Evolutionary conservation across 2,888 invertebrate genomes (phyloP).

Genomic region (Acrobasis repandana): DNA sequence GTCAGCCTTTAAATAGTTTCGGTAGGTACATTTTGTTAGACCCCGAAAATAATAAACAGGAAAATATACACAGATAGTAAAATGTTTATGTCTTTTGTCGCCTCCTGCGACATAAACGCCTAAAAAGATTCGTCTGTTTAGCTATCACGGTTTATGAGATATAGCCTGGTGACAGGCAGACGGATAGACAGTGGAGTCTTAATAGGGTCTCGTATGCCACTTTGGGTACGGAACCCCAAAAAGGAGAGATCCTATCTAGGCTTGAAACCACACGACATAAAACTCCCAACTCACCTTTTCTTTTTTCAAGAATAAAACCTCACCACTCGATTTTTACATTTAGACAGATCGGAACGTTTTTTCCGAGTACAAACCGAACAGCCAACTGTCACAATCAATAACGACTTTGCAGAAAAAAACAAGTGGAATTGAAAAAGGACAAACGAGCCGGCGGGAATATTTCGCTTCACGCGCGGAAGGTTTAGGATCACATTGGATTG

Average conservation of each 20-base stretch:
- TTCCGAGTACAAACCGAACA: conserved; percentile 26
- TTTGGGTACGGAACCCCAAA: too few species aligned
- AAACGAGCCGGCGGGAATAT: conserved; percentile 11
- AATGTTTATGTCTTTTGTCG: too few species aligned
- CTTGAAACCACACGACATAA: background rate
- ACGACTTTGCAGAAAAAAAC: conserved; percentile 39
- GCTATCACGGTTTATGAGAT: too few species aligned
- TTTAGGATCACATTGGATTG: background rate
- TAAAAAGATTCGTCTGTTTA: too few species aligned
- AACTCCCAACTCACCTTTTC: background rate
- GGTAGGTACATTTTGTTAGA: too few species aligned
- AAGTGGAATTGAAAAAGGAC: conserved; percentile 29
- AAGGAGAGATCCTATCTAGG: background rate
- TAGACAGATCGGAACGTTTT: conserved; percentile 24
- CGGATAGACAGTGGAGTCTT: too few species aligned
- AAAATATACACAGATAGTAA: too few species aligned
- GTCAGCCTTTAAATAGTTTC: too few species aligned
- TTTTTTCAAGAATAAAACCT: background rate
- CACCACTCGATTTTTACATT: background rate
- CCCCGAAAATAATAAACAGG: too few species aligned
- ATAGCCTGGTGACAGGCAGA: too few species aligned
- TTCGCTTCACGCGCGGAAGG: background rate
- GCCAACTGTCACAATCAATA: conserved; percentile 45
- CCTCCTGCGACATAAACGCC: too few species aligned
- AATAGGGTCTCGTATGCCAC: too few species aligned